These are phyloP conservation scores for Stenotaenia linearis DNA, from an alignment of 2,888 invertebrate genomes.

Conservation along the genomic window DNA sequence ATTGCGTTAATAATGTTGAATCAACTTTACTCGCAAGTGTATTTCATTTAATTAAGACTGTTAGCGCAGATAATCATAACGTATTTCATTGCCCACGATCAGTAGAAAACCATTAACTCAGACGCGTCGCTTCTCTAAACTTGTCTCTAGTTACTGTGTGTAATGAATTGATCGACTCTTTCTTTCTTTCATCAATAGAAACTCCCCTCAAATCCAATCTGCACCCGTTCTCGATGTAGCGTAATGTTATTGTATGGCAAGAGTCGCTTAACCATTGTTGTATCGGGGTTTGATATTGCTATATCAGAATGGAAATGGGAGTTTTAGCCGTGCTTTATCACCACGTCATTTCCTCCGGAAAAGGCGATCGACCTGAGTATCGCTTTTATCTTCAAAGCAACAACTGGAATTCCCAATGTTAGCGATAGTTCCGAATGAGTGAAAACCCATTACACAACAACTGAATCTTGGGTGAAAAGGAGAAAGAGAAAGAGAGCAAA, in stretches of 20 bases:
- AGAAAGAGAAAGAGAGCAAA: not conserved
- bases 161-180: conserved; percentile 20
- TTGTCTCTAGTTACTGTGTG: not conserved
- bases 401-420: conserved; percentile 26
- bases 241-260: not conserved
- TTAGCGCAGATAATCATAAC: not conserved
- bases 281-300: conserved; percentile 8
- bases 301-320: conserved; percentile 19
- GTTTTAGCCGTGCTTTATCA: conserved; percentile 19
- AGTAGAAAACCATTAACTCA: not conserved
- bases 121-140: not conserved
- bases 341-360: conserved; percentile 23
- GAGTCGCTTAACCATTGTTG: not conserved
- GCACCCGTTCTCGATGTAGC: not conserved
- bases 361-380: conserved; percentile 26
- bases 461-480: not conserved
- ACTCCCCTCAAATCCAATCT: conserved; percentile 14
- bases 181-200: conserved; percentile 8
- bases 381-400: conserved; percentile 15
- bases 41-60: conserved; percentile 3
- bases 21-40: not conserved
- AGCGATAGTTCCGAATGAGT: conserved; percentile 24
- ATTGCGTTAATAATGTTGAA: too few species aligned
- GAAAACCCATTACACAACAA: conserved; percentile 6
- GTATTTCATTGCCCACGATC: conserved; percentile 4